Evolutionary conservation across 2,797 vertebrate genomes (phyloP).

Genomic region (Siniperca undulata): DNA sequence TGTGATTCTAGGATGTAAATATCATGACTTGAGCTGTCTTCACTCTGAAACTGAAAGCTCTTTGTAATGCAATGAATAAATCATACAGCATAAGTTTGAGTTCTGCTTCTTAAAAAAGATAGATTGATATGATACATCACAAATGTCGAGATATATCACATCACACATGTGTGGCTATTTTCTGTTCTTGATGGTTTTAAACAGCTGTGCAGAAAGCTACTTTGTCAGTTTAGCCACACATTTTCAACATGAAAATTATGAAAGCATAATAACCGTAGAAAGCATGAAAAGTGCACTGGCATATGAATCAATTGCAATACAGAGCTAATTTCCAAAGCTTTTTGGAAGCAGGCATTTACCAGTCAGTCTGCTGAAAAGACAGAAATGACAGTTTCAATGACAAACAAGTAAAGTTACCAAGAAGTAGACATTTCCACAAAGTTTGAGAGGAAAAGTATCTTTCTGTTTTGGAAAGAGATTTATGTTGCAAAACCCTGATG

Average conservation of each 20-base stretch:
- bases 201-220: neutral
- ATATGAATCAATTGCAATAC: neutral
- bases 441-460: neutral
- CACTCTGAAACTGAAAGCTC: neutral
- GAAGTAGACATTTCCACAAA: neutral
- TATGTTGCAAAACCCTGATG: neutral
- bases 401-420: neutral
- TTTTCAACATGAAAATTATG: neutral
- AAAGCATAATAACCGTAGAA: neutral
- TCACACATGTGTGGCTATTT: neutral
- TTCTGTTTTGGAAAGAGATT: neutral
- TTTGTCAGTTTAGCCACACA: neutral
- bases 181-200: neutral
- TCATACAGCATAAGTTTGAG: neutral
- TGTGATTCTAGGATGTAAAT: neutral
- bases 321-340: neutral
- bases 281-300: neutral
- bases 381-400: neutral
- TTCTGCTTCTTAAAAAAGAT: neutral
- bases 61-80: neutral
- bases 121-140: neutral
- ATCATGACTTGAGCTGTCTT: neutral
- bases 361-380: neutral
- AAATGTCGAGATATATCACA: neutral
- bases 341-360: neutral